A percentile compares a stretch with the other conserved stretches of the same genome.
These are phyloP conservation scores for Pyrgilauda ruficollis DNA, from an alignment of 2,113 vertebrate genomes.

Conservation along the genomic window DNA sequence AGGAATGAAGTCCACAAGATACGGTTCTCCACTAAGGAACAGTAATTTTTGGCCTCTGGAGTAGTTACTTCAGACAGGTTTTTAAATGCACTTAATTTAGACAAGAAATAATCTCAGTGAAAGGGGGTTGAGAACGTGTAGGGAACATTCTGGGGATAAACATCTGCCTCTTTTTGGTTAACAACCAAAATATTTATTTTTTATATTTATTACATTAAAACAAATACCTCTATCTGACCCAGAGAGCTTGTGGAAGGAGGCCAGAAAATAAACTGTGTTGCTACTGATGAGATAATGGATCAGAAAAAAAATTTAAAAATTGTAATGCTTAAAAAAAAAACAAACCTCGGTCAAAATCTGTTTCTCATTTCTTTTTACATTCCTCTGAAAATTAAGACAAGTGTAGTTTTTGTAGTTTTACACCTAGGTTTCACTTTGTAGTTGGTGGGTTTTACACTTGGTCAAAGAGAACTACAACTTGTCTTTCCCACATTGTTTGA, in stretches of 20 bases:
- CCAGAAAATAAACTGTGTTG: constrained; percentile 39
- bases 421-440: neutral
- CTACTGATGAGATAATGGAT: constrained; percentile 26
- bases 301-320: neutral
- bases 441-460: neutral
- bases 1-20: neutral
- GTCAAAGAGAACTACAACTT: neutral
- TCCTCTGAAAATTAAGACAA: constrained; percentile 18
- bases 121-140: neutral
- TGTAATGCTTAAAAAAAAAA: neutral
- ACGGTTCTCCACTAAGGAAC: neutral
- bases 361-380: constrained; percentile 12
- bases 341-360: neutral
- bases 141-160: constrained; percentile 12
- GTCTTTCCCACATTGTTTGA: neutral
- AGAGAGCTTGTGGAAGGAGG: constrained; percentile 19
- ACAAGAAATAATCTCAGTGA: neutral
- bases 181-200: too few species aligned
- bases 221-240: constrained; percentile 42
- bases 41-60: neutral
- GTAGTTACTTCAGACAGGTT: neutral
- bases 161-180: constrained; percentile 14
- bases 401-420: neutral
- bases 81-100: constrained; percentile 17
- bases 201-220: constrained; percentile 46